phyloP scores from a whole-genome alignment of 2,113 vertebrate species.

The Hyla sarda region DNA sequence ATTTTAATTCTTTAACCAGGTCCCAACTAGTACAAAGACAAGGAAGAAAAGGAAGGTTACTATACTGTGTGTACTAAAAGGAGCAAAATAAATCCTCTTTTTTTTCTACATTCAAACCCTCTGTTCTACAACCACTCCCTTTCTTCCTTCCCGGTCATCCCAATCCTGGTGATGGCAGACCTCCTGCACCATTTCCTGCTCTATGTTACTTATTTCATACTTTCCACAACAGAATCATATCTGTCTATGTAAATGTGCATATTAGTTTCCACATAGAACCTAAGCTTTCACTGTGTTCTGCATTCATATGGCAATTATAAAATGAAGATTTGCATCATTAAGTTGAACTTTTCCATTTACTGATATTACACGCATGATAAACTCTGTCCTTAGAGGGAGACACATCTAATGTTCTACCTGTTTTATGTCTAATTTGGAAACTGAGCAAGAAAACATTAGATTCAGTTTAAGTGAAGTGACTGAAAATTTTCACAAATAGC shows the following conservation, averaged over 20 bases:
- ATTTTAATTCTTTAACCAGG: no score
- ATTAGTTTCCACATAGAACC: background rate
- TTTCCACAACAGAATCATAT: background rate
- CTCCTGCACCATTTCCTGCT: background rate
- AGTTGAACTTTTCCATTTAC: slow-evolving; percentile 46
- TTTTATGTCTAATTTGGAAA: slow-evolving; percentile 37
- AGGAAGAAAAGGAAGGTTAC: no score
- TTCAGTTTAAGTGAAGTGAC: slow-evolving; percentile 1
- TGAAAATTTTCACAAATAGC: background rate
- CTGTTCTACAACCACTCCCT: no score
- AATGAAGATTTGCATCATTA: slow-evolving; percentile 42
- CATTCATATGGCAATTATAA: slow-evolving; percentile 41
- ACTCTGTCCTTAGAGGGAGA: slow-evolving; percentile 33
- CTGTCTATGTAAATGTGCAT: background rate
- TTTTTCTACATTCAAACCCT: no score
- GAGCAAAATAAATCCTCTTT: no score
- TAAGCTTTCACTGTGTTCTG: background rate
- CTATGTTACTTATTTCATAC: background rate
- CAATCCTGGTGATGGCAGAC: background rate
- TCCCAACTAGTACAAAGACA: no score
- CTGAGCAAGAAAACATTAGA: slow-evolving; percentile 25
- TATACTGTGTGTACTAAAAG: no score
- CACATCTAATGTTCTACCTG: slow-evolving; percentile 22
- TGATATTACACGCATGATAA: slow-evolving; percentile 40
- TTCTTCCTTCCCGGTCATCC: background rate